Conservation (phyloP, 2,797 vertebrate species). For the Eleutherodactylus coqui region DNA sequence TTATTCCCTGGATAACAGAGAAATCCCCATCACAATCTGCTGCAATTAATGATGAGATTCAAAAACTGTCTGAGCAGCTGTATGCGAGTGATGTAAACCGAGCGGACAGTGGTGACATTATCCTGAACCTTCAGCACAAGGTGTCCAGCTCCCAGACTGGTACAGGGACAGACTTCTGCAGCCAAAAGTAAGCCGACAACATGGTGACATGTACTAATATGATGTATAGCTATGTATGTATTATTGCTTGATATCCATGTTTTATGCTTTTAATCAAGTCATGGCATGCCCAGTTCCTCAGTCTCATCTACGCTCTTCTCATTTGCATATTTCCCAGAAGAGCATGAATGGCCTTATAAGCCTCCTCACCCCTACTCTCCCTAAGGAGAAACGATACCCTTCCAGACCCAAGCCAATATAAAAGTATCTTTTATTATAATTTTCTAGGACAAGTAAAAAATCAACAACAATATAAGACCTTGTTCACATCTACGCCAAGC, state of each 20-base stretch:
- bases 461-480: background rate
- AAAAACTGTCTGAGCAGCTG: slow-evolving; percentile 75
- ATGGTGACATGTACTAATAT: background rate
- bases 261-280: background rate
- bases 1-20: background rate
- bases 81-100: slow-evolving; percentile 80
- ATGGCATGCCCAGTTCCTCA: background rate
- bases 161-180: slow-evolving; percentile 71
- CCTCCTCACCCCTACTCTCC: no score
- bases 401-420: background rate
- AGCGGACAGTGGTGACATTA: slow-evolving; percentile 73
- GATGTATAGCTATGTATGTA: background rate
- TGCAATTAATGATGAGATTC: slow-evolving; percentile 77
- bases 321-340: no score
- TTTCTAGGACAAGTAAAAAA: background rate
- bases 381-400: no score
- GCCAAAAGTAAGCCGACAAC: slow-evolving; percentile 71
- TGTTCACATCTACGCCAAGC: no score
- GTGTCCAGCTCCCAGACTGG: slow-evolving; percentile 71
- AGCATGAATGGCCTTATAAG: no score
- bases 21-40: background rate
- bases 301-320: background rate
- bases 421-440: background rate
- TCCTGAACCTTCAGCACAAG: slow-evolving; percentile 75
- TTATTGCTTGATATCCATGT: background rate